A percentile compares a stretch with the other conserved stretches of the same genome.
Conservation (phyloP, 2,113 vertebrate species). For the Narcine bancroftii region DNA sequence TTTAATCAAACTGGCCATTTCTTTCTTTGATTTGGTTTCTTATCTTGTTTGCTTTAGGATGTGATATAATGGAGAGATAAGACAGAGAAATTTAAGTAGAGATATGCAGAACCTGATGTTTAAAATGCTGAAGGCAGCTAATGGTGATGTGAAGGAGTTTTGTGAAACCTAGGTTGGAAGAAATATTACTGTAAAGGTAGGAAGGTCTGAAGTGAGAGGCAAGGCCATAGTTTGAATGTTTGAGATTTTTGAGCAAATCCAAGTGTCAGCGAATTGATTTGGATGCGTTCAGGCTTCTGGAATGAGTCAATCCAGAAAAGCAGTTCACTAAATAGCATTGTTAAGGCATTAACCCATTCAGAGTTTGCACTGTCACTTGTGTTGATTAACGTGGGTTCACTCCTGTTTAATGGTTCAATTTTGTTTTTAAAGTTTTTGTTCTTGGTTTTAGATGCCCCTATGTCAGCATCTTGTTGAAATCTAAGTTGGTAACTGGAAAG, state of each 20-base stretch:
- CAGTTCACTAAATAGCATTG: not conserved
- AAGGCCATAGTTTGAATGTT: not conserved
- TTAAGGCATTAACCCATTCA: not conserved
- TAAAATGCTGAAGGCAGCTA: not conserved
- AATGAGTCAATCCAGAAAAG: not conserved
- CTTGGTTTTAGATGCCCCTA: not conserved
- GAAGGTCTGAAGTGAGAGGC: not conserved
- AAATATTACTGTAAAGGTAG: no score
- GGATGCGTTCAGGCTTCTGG: not conserved
- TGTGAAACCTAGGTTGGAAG: not conserved
- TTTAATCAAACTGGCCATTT: no score
- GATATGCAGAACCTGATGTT: not conserved
- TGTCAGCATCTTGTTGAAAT: not conserved
- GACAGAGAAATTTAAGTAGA: not conserved
- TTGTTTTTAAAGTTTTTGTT: not conserved
- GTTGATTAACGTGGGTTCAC: not conserved
- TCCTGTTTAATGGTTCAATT: not conserved
- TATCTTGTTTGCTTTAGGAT: not conserved
- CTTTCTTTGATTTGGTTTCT: no score
- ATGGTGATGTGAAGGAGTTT: not conserved
- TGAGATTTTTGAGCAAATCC: no score
- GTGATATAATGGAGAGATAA: not conserved
- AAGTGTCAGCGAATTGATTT: no score
- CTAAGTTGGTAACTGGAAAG: no score
- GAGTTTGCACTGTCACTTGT: not conserved